Conservation (phyloP, 92 coral and sea anemone genomes). For the Palythoa grandis region DNA sequence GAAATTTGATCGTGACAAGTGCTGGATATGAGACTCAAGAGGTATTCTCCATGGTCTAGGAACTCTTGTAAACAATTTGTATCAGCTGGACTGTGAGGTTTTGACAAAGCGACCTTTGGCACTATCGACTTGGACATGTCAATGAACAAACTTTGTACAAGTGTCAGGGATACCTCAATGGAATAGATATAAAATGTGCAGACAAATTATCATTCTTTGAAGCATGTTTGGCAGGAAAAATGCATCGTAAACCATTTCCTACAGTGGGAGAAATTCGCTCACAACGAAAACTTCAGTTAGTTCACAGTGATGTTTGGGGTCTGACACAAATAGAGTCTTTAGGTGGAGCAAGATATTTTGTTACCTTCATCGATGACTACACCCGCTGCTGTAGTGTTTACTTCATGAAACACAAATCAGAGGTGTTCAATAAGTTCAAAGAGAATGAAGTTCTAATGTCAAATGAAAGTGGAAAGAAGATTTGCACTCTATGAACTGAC, state of each 20-base stretch:
- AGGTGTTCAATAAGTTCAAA: constrained; percentile 44
- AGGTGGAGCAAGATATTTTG: constrained; percentile 60
- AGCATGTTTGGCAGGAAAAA: too few species aligned
- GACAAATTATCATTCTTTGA: too few species aligned
- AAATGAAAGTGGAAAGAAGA: constrained; percentile 31
- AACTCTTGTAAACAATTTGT: constrained; percentile 56
- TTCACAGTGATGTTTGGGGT: constrained; percentile 55
- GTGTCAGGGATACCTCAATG: too few species aligned
- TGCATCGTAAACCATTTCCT: too few species aligned
- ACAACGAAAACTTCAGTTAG: constrained; percentile 41
- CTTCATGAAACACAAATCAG: too few species aligned
- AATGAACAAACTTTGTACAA: too few species aligned
- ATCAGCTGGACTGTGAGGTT: constrained; percentile 63
- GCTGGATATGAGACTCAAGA: constrained; percentile 60
- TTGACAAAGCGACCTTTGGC: too few species aligned
- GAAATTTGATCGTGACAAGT: constrained; percentile 57
- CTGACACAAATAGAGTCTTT: constrained; percentile 43
- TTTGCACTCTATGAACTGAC: constrained; percentile 14
- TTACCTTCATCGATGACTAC: constrained; percentile 54
- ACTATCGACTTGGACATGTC: too few species aligned
- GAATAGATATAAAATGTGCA: too few species aligned
- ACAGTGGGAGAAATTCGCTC: constrained; percentile 58
- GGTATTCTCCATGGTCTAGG: constrained; percentile 64
- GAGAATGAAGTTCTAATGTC: constrained; percentile 46
- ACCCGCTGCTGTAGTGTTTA: constrained; percentile 54